A percentile compares a stretch with the other conserved stretches of the same genome.
Evolutionary conservation across 2,888 invertebrate species (phyloP).

Genomic region (Hemaris fuciformis): DNA sequence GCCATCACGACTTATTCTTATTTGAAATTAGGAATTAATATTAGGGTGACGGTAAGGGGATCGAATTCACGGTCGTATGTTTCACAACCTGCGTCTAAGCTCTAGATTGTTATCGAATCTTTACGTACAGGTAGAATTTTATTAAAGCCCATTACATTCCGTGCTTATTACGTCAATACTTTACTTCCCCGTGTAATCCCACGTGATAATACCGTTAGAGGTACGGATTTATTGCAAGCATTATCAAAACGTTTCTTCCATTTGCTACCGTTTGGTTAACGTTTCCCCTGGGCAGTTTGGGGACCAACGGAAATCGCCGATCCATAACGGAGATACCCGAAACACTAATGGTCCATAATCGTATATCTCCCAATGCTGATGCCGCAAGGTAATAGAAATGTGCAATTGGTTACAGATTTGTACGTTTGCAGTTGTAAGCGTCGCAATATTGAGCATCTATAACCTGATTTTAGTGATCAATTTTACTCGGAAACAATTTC

Average conservation of each 20-base stretch:
- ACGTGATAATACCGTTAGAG: slow-evolving; percentile 36
- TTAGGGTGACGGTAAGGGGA: too few species aligned
- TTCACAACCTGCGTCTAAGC: too few species aligned
- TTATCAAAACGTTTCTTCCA: slow-evolving; percentile 57
- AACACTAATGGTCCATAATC: slow-evolving; percentile 52
- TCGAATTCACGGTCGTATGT: neutral
- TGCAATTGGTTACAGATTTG: slow-evolving; percentile 2
- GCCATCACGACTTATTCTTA: too few species aligned
- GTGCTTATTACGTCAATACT: neutral
- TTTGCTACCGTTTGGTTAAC: slow-evolving; percentile 47
- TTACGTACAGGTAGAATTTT: neutral
- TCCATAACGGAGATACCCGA: slow-evolving; percentile 52
- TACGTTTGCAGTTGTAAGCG: neutral
- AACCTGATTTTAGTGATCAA: too few species aligned
- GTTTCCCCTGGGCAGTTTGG: slow-evolving; percentile 35
- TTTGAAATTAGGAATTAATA: too few species aligned
- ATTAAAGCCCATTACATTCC: neutral
- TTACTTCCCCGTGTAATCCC: neutral
- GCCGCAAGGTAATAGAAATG: neutral
- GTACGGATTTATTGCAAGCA: slow-evolving; percentile 53
- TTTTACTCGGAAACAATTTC: too few species aligned
- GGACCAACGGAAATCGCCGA: slow-evolving; percentile 45
- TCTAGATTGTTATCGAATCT: too few species aligned
- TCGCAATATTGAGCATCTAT: neutral
- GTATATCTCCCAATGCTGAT: slow-evolving; percentile 5